Conservation (phyloP, 2,888 invertebrate genomes). For the Galeruca laticollis region DNA sequence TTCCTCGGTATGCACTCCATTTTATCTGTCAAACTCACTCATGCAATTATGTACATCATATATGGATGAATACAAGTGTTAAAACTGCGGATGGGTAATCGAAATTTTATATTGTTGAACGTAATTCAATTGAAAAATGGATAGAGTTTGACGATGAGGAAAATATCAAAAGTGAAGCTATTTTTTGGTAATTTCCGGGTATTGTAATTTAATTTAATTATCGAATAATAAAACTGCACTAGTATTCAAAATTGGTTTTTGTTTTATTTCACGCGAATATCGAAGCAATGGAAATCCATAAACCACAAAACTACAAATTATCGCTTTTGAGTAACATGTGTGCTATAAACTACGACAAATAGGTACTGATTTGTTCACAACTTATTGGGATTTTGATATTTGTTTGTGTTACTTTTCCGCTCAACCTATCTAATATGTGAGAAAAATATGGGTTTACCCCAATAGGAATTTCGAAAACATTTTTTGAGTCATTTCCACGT, state of each 20-base stretch:
- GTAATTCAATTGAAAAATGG: constrained; percentile 3
- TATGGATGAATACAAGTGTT: neutral
- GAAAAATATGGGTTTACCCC: too few relatives aligned
- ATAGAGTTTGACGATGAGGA: neutral
- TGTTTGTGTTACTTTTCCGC: too few relatives aligned
- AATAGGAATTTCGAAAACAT: too few relatives aligned
- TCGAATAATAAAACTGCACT: neutral
- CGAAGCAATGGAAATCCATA: too few relatives aligned
- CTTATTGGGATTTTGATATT: too few relatives aligned
- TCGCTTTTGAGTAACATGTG: too few relatives aligned
- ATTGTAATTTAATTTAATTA: neutral
- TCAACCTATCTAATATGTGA: too few relatives aligned
- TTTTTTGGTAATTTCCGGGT: neutral
- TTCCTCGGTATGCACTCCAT: neutral
- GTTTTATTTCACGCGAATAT: too few relatives aligned
- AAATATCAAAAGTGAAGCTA: neutral
- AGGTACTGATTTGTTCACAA: too few relatives aligned
- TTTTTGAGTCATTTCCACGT: too few relatives aligned
- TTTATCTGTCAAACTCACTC: constrained; percentile 7
- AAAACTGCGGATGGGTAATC: neutral
- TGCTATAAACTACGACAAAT: too few relatives aligned
- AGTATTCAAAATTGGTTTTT: neutral
- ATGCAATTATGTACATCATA: neutral
- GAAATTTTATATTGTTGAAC: neutral
- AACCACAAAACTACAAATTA: too few relatives aligned